Evolutionary conservation across 2,797 vertebrate genomes (phyloP).

Genomic region (Chaetophractus vellerosus): DNA sequence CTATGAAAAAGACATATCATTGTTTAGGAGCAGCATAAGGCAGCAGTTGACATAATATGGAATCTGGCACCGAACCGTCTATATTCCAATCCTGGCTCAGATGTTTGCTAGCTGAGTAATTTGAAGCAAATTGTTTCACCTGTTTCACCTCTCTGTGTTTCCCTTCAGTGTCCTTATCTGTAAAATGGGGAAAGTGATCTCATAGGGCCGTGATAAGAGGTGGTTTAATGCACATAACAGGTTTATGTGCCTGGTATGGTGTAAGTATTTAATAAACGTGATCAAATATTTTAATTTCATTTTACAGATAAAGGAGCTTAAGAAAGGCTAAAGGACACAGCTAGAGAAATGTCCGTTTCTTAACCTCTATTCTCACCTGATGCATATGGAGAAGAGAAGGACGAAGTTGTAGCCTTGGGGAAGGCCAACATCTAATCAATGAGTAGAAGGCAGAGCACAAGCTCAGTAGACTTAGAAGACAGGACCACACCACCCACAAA

Average conservation of each 20-base stretch:
- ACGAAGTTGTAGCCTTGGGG: background rate
- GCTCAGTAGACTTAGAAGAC: background rate
- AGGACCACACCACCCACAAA: background rate
- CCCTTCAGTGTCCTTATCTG: background rate
- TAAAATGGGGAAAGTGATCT: background rate
- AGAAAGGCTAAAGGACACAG: background rate
- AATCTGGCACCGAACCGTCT: background rate
- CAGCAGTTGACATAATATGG: background rate
- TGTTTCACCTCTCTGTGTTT: background rate
- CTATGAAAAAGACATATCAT: constrained; percentile 4
- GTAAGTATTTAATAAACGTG: background rate
- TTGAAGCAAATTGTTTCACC: background rate
- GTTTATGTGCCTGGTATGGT: background rate
- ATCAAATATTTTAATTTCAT: constrained; percentile 26
- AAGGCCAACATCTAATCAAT: constrained; percentile 1
- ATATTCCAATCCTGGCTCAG: background rate
- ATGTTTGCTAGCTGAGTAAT: background rate
- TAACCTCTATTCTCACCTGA: background rate
- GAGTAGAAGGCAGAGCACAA: background rate
- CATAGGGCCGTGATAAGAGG: background rate
- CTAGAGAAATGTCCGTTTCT: background rate
- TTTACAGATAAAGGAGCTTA: constrained; percentile 40
- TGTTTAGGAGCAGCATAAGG: background rate
- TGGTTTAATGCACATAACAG: background rate
- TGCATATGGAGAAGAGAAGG: background rate